Conservation (phyloP, 2,888 invertebrate genomes). For the Dermolepida albohirtum region DNA sequence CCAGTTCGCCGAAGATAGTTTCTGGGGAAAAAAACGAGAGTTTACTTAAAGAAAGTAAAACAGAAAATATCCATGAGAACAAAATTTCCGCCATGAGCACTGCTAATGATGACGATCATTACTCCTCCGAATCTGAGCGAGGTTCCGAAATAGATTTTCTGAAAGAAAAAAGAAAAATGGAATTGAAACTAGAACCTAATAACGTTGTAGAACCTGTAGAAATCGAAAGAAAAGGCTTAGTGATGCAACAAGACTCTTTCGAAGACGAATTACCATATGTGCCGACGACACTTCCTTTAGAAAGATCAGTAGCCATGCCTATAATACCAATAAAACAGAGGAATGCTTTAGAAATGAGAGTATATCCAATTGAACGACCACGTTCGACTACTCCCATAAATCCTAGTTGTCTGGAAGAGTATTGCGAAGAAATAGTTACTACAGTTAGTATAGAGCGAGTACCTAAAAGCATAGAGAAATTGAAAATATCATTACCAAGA, state of each 20-base stretch:
- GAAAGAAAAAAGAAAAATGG: constrained; percentile 60
- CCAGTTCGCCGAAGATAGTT: constrained; percentile 12
- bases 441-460: constrained; percentile 54
- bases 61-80: neutral
- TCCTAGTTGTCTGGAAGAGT: constrained; percentile 78
- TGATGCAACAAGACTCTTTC: constrained; percentile 84
- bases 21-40: neutral
- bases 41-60: constrained; percentile 3
- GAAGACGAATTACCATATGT: constrained; percentile 88
- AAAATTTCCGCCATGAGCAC: constrained; percentile 39
- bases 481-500: constrained; percentile 77
- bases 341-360: constrained; percentile 71
- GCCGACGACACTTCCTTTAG: constrained; percentile 89
- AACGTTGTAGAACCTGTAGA: constrained; percentile 72
- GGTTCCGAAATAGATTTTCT: constrained; percentile 71
- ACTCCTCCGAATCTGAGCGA: constrained; percentile 79
- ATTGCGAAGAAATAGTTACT: constrained; percentile 67
- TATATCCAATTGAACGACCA: constrained; percentile 80
- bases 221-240: constrained; percentile 80
- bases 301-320: constrained; percentile 83
- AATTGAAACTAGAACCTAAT: constrained; percentile 57
- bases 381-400: constrained; percentile 80
- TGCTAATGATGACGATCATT: constrained; percentile 66
- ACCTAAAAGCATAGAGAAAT: constrained; percentile 69
- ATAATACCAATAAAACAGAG: constrained; percentile 84